Evolutionary conservation across 2,113 vertebrate species (phyloP).

Genomic region (Neodontobutis hainanensis): DNA sequence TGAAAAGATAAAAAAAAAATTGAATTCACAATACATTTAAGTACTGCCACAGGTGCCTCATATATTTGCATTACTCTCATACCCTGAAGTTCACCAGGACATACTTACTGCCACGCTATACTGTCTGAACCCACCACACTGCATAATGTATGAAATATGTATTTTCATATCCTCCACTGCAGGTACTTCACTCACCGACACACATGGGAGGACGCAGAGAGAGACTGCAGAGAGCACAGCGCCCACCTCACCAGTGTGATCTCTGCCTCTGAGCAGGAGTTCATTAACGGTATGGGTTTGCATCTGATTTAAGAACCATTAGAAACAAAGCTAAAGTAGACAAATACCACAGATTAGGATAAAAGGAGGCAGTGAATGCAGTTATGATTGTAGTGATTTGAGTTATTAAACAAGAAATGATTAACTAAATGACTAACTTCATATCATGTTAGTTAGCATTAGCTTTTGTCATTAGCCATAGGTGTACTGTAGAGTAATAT

Average conservation of each 20-base stretch:
- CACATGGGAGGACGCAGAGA: constrained; percentile 95
- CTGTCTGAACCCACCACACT: constrained; percentile 25
- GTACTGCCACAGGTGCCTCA: constrained; percentile 18
- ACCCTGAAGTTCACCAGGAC: constrained; percentile 10
- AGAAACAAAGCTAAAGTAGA: too few relatives aligned
- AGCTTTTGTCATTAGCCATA: too few relatives aligned
- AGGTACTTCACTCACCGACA: constrained; percentile 88
- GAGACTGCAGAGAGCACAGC: constrained; percentile 89
- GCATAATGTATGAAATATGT: constrained; percentile 31
- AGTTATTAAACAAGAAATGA: too few relatives aligned
- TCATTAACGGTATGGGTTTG: constrained; percentile 85
- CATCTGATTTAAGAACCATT: not conserved
- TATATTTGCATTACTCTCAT: constrained; percentile 22
- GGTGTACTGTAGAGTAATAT: too few relatives aligned
- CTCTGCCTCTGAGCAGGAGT: constrained; percentile 85
- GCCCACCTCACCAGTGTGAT: constrained; percentile 91
- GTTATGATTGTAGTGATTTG: too few relatives aligned
- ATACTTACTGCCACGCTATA: constrained; percentile 14
- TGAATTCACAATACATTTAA: constrained; percentile 1
- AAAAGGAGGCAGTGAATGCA: too few relatives aligned
- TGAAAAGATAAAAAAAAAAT: constrained; percentile 12
- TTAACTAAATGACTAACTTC: too few relatives aligned
- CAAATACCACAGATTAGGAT: too few relatives aligned
- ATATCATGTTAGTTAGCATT: too few relatives aligned
- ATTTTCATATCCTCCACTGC: constrained; percentile 24